Percentiles rank a stretch among this genome's conserved stretches.
phyloP scores from a whole-genome alignment of 1,140 invertebrate species.

The Zaprionus lachaisei region DNA sequence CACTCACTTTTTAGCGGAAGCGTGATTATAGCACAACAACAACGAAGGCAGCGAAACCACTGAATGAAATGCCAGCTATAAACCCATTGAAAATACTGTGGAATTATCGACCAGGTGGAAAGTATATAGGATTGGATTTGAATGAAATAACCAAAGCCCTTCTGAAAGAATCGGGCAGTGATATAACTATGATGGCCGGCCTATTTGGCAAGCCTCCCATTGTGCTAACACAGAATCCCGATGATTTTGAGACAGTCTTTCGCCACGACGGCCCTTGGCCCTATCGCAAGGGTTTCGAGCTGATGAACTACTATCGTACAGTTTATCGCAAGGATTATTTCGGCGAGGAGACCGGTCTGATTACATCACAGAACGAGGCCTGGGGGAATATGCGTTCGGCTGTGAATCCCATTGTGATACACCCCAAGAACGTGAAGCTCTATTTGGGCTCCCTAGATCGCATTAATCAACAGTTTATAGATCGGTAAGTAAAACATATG shows the following conservation, averaged over 20 bases:
- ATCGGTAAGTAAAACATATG: constrained; percentile 12
- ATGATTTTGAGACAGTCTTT: constrained; percentile 57
- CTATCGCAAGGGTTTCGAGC: constrained; percentile 42
- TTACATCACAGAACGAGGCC: constrained; percentile 28
- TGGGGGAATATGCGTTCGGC: constrained; percentile 51
- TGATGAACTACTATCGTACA: constrained; percentile 47
- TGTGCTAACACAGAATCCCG: constrained; percentile 47
- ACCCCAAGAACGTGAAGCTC: constrained; percentile 84
- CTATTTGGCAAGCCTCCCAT: constrained; percentile 40
- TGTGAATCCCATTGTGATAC: constrained; percentile 84
- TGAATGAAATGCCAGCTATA: constrained; percentile 39
- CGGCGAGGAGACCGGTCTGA: constrained; percentile 30
- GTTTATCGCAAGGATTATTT: constrained; percentile 49
- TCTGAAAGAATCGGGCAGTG: constrained; percentile 22
- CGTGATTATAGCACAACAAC: constrained; percentile 18
- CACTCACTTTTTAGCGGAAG: background rate
- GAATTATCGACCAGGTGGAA: constrained; percentile 46
- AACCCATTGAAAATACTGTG: constrained; percentile 20
- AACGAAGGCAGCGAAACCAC: constrained; percentile 22
- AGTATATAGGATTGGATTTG: constrained; percentile 27
- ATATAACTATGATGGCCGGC: constrained; percentile 37
- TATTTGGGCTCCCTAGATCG: constrained; percentile 79
- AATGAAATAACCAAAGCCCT: constrained; percentile 16
- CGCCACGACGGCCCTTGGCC: constrained; percentile 63
- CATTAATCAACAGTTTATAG: constrained; percentile 70